Conservation (phyloP, 1,140 invertebrate genomes). For the Heliconius eleuchia region DNA sequence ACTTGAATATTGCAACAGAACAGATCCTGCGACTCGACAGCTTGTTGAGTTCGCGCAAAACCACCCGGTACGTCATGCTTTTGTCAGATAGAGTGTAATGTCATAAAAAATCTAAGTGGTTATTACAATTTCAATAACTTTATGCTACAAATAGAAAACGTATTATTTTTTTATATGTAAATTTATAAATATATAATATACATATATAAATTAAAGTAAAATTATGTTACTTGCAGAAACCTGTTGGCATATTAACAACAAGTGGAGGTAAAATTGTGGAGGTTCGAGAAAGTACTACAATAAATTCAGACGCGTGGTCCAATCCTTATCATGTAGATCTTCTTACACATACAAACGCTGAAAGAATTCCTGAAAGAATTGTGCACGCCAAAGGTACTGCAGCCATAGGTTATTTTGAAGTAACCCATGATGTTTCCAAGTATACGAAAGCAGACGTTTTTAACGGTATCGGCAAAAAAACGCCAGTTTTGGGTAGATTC, state of each 20-base stretch:
- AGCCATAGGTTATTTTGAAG: conserved; percentile 97
- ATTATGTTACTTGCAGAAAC: conserved; percentile 55
- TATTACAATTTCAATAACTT: no score
- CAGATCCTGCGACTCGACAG: conserved; percentile 33
- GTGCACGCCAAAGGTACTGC: conserved; percentile 97
- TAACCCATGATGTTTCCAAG: conserved; percentile 94
- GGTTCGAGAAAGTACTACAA: conserved; percentile 83
- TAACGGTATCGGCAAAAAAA: conserved; percentile 91
- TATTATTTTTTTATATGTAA: no score
- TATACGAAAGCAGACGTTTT: conserved; percentile 94
- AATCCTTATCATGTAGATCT: conserved; percentile 92
- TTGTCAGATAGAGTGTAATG: background rate
- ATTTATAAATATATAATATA: no score
- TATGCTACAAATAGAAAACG: no score
- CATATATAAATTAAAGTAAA: background rate
- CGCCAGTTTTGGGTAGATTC: conserved; percentile 85
- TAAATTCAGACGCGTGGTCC: conserved; percentile 83
- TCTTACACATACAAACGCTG: conserved; percentile 44
- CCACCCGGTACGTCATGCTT: conserved; percentile 30
- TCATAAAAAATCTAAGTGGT: no score
- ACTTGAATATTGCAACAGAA: conserved; percentile 35
- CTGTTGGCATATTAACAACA: conserved; percentile 82
- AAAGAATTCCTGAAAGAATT: conserved; percentile 95
- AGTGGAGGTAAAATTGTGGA: conserved; percentile 87
- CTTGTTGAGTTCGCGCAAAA: conserved; percentile 34